Evolutionary conservation across 2,113 vertebrate species (phyloP), one percentile per base, ranked within the genome.

Genomic region (Neolamprologus falcicula): DNA sequence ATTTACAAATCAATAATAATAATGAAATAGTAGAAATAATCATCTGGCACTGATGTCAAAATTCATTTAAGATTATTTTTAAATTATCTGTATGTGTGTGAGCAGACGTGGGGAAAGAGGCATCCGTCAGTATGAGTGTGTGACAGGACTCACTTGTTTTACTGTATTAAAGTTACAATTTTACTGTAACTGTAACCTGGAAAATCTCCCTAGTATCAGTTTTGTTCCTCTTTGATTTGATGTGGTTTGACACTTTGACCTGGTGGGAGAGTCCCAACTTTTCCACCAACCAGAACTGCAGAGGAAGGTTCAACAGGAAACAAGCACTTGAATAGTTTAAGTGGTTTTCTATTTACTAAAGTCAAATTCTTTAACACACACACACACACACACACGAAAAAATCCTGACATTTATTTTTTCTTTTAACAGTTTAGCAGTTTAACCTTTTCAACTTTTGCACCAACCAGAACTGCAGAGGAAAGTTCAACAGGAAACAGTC

Each of bases 81-180:
- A 61, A 61, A 61, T 61, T 0, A 63, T 33, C 59, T 1, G 28
- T 19, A 11, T 1, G 3, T 19, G 21, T 28, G 40, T 4, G 68
- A 14, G 68, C 7, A 33, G 59, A 35, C 3, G 6, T 11, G 59
- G 59, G 57, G 59, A 35, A 1, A 47, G 40, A 28, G 0, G 37
- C n/a, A 45, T 71, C 37, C 4, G 21, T 16, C 66, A 73, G 14
- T 3, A 11, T 26, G 68, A 73, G 0, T 11, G 14, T 11, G 68
- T 3, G 40, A 47, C 9, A 47, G 68, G 16, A 28, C 4, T 47
- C 0, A 16, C 21, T 9, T 1, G 3, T 4, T 71, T 71, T 42
- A 57, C 54, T 57, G 54, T 55, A 12, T 26, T 55, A 26, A 26
- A 55, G 54, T 55, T 55, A 28, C 54, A 28, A 2, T 28, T 16